phyloP scores from a whole-genome alignment of 1,140 invertebrate species.

The Solenopsis invicta region DNA sequence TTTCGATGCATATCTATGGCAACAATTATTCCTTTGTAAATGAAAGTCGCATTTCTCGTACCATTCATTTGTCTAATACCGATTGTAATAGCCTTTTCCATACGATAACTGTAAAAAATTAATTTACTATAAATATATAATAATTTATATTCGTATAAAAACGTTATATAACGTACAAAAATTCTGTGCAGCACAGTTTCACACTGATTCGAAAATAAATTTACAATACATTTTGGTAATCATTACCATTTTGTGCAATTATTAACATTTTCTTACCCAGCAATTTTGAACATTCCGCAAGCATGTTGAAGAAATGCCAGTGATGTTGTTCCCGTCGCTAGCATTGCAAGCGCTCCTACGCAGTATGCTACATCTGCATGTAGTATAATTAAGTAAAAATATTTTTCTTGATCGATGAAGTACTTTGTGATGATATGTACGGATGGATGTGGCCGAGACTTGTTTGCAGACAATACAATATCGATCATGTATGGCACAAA shows the following conservation, averaged over 20 bases:
- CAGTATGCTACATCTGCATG: not conserved
- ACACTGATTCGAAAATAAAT: not conserved
- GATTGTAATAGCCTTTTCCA: not conserved
- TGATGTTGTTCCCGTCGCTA: constrained; percentile 8
- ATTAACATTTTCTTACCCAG: constrained; percentile 26
- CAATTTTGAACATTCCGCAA: constrained; percentile 39
- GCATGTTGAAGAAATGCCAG: not conserved
- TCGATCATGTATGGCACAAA: not conserved
- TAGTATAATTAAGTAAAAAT: constrained; percentile 42
- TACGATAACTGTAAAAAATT: constrained; percentile 41
- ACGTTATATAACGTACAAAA: not conserved
- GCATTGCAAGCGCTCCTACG: not conserved
- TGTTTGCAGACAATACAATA: not conserved
- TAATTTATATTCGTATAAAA: not conserved
- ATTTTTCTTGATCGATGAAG: constrained; percentile 23
- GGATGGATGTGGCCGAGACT: not conserved
- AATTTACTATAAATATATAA: not conserved
- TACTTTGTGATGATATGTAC: constrained; percentile 11
- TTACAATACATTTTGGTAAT: not conserved
- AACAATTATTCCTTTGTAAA: constrained; percentile 4
- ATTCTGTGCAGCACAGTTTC: not conserved
- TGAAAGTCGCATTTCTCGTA: not conserved
- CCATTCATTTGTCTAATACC: not conserved
- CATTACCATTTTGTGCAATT: not conserved
- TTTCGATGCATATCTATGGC: constrained; percentile 45